Conservation (phyloP, 1,140 invertebrate species). For the Lanistes nyassanus region DNA sequence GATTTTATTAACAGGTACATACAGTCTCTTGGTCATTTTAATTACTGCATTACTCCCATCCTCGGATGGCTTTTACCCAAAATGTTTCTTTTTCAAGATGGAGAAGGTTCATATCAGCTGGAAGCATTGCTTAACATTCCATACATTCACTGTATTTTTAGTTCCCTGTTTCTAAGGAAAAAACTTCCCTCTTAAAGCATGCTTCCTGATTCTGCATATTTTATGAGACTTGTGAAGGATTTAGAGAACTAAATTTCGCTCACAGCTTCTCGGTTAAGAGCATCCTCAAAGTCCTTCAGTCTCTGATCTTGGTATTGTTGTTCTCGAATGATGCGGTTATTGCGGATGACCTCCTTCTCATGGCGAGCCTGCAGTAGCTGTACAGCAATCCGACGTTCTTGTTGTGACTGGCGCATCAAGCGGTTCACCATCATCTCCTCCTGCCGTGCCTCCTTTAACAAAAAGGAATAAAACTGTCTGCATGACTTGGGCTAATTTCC, state of each 20-base stretch:
- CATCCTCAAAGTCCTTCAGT: conserved; percentile 64
- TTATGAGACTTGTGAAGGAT: no score
- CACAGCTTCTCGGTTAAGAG: conserved; percentile 65
- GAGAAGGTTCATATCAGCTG: no score
- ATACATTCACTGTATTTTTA: no score
- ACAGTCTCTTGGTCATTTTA: no score
- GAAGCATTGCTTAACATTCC: no score
- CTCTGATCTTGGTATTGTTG: conserved; percentile 63
- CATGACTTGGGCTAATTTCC: not conserved
- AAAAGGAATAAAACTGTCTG: conserved; percentile 4
- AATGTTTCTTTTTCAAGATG: no score
- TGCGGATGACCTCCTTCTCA: conserved; percentile 65
- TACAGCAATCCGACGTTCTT: conserved; percentile 65
- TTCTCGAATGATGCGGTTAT: conserved; percentile 62
- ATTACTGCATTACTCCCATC: no score
- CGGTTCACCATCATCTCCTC: conserved; percentile 66
- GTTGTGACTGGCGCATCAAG: conserved; percentile 66
- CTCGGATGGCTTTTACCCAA: no score
- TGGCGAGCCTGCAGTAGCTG: conserved; percentile 66
- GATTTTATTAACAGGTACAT: no score
- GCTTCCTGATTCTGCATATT: no score
- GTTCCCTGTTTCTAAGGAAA: no score
- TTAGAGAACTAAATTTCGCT: conserved; percentile 19
- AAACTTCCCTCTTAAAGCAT: no score
- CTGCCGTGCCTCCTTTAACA: conserved; percentile 57